phyloP scores from a whole-genome alignment of 2,888 invertebrate genomes.

The Agapostemon virescens region DNA sequence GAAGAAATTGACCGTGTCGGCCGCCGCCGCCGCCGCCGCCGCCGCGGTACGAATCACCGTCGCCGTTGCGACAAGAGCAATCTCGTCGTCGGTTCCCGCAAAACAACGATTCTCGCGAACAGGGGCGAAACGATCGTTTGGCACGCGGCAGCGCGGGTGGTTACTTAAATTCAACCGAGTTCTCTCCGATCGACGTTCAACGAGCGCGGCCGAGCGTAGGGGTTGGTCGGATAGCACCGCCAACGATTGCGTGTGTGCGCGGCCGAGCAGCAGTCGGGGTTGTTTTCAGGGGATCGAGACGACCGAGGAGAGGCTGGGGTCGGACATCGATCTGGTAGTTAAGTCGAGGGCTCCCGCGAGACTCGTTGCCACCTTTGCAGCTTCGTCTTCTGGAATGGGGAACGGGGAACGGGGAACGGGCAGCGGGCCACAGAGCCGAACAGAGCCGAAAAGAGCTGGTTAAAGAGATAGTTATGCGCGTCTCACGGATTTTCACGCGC shows the following conservation, averaged over 20 bases:
- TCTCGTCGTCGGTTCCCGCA: neutral
- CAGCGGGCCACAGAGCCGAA: neutral
- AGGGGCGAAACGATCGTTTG: constrained; percentile 10
- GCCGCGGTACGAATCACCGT: too few species aligned
- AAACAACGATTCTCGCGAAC: constrained; percentile 20
- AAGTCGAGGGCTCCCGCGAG: constrained; percentile 78
- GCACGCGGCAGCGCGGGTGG: constrained; percentile 7
- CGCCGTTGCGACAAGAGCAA: too few species aligned
- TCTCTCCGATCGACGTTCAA: constrained; percentile 34
- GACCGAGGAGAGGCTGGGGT: constrained; percentile 63
- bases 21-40: too few species aligned
- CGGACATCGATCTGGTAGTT: constrained; percentile 79
- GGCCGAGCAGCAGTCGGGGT: constrained; percentile 49
- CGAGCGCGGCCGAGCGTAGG: constrained; percentile 20
- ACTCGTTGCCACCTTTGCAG: constrained; percentile 77
- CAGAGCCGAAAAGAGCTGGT: too few species aligned
- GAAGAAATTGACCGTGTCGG: too few species aligned
- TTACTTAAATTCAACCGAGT: constrained; percentile 44
- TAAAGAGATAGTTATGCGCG: neutral
- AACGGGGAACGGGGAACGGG: neutral
- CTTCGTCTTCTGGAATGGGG: constrained; percentile 35
- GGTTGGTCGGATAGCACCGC: constrained; percentile 32
- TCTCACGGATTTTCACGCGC: constrained; percentile 16
- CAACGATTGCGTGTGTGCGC: constrained; percentile 46
- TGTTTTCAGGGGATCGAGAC: constrained; percentile 50